Evolutionary conservation across 2,888 invertebrate genomes (phyloP), one percentile per base, ranked within the genome.

Genomic region (Hypselothyrea guttata): DNA sequence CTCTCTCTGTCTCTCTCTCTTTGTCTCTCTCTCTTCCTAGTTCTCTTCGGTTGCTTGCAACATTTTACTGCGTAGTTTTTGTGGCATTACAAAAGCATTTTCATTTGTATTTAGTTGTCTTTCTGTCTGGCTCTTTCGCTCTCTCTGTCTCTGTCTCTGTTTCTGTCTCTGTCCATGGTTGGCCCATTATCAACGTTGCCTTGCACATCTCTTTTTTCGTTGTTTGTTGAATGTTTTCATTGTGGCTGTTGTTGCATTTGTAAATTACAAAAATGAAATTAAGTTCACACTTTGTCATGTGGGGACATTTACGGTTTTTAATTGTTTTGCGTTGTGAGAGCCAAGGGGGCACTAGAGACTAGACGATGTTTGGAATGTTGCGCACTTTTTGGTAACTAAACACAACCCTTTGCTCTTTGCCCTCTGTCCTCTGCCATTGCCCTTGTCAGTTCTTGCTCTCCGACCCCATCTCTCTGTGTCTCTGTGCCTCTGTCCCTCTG

Each of bases 231-330:
- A 11, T 49, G 38, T 38, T 30, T 31, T 30, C 35, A 31, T 27
- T 31, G 15, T 33, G 55, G 46, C 45, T 37, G 52, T 57, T 61
- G 74, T 71, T 81, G 70, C 73, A 73, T 75, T 70, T 76, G 81
- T 70, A 84, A 84, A 84, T 84, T 84, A 75, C 84, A 75, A 82
- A 81, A 82, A 83, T 86, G 83, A 82, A 84, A 84, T 84, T 83
- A 84, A 82, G 82, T 84, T 82, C 82, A 86, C 84, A 86, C 84
- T 77, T 84, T 85, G 79, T 81, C 79, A 81, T 81, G 79, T 83
- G 79, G 83, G 79, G 79, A 81, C 85, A 85, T 85, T 81, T 81
- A 84, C 72, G 85, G 79, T 66, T 81, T 86, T 86, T 86, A 83
- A 83, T 83, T 83, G 85, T 78, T 75, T 72, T 71, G 68, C 72